phyloP scores from a whole-genome alignment of 2,888 invertebrate species.

The Oxyscelio sp. region DNA sequence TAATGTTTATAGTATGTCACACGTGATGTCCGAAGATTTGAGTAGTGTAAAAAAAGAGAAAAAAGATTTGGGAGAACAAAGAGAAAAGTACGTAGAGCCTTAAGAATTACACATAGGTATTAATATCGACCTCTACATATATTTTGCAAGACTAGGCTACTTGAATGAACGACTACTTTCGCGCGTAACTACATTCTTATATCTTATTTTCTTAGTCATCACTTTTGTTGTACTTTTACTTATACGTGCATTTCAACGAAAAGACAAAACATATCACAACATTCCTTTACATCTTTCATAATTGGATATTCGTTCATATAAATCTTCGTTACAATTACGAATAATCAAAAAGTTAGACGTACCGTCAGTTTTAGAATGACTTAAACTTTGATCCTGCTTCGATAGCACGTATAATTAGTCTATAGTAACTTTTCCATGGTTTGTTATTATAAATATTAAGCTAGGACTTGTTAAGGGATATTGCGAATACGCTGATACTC shows the following conservation, averaged over 20 bases:
- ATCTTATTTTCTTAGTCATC: background rate
- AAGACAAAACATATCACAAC: slow-evolving; percentile 66
- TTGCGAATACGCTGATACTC: slow-evolving; percentile 62
- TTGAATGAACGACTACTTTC: slow-evolving; percentile 2
- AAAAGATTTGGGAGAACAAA: slow-evolving; percentile 13
- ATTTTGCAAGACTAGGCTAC: slow-evolving; percentile 35
- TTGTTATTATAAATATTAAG: slow-evolving; percentile 71
- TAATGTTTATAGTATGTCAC: slow-evolving; percentile 62
- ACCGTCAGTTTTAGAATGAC: slow-evolving; percentile 52
- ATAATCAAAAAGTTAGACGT: slow-evolving; percentile 48
- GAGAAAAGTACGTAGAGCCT: slow-evolving; percentile 54
- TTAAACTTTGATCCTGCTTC: slow-evolving; percentile 66
- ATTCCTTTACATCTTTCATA: slow-evolving; percentile 44
- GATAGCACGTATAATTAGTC: slow-evolving; percentile 74
- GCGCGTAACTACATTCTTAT: slow-evolving; percentile 2
- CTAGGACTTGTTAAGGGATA: slow-evolving; percentile 65
- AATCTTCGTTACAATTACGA: slow-evolving; percentile 36
- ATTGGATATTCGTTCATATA: slow-evolving; percentile 38
- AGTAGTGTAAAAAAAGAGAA: slow-evolving; percentile 38
- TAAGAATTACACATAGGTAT: slow-evolving; percentile 53
- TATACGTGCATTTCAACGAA: slow-evolving; percentile 33
- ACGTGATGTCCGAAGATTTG: slow-evolving; percentile 48
- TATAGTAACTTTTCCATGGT: slow-evolving; percentile 76
- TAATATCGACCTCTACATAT: slow-evolving; percentile 40
- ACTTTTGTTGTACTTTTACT: background rate